These are phyloP conservation scores for Thumatha senex DNA, from an alignment of 2,888 invertebrate genomes.

Conservation along the genomic window DNA sequence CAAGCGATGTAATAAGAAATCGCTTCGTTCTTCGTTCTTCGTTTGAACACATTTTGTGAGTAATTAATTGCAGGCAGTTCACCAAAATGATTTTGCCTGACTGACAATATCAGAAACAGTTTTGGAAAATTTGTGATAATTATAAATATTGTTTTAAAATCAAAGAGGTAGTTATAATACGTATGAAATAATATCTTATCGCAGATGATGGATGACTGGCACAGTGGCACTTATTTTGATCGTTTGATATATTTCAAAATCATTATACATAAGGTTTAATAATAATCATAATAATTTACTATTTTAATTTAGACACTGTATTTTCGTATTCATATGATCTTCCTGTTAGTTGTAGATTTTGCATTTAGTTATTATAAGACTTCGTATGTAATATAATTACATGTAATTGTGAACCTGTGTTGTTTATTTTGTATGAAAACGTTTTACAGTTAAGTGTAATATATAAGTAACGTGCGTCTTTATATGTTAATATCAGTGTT, in stretches of 20 bases:
- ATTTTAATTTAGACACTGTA: slow-evolving; percentile 28
- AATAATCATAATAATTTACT: slow-evolving; percentile 42
- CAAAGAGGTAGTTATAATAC: slow-evolving; percentile 27
- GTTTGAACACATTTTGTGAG: too few relatives aligned
- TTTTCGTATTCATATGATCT: slow-evolving; percentile 58
- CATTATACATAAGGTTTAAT: not conserved
- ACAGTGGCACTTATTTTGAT: slow-evolving; percentile 2
- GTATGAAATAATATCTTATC: slow-evolving; percentile 4
- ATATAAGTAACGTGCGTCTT: slow-evolving; percentile 30
- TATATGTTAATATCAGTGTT: slow-evolving; percentile 27
- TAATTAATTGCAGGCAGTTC: too few relatives aligned
- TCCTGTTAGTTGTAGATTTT: slow-evolving; percentile 70
- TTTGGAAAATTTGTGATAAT: slow-evolving; percentile 4
- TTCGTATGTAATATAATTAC: slow-evolving; percentile 42
- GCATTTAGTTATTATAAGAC: slow-evolving; percentile 77
- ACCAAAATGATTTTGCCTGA: too few relatives aligned
- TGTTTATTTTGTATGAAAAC: slow-evolving; percentile 58
- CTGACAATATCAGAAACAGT: too few relatives aligned
- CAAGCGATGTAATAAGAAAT: too few relatives aligned
- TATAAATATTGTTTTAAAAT: slow-evolving; percentile 33
- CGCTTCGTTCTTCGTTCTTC: too few relatives aligned
- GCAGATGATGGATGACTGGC: too few relatives aligned
- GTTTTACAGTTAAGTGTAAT: slow-evolving; percentile 31
- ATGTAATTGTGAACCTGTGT: slow-evolving; percentile 35
- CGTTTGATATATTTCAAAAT: slow-evolving; percentile 13